Evolutionary conservation across 2,113 vertebrate genomes (phyloP).

Genomic region (Diadophis punctatus): DNA sequence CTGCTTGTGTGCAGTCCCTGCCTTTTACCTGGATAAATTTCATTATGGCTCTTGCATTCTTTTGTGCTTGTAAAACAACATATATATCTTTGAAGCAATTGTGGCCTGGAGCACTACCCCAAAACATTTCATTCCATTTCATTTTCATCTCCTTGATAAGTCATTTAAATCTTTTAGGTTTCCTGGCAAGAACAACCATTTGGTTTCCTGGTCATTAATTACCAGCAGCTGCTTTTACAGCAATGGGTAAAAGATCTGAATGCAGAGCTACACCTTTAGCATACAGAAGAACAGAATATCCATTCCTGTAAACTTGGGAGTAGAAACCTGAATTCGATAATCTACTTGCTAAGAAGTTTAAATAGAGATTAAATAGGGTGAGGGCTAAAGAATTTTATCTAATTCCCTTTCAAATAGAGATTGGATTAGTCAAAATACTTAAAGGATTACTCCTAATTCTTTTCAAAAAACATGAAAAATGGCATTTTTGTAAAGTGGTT

Average conservation of each 20-base stretch:
- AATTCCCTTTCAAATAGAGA: neutral
- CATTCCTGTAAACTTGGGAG: neutral
- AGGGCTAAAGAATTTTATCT: neutral
- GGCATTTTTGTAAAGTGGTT: neutral
- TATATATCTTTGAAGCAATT: neutral
- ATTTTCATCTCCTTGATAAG: neutral
- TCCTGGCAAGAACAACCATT: neutral
- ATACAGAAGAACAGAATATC: neutral
- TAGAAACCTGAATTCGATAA: neutral
- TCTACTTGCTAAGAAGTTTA: neutral
- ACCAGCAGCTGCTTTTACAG: neutral
- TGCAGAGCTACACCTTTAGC: neutral
- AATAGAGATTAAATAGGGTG: neutral
- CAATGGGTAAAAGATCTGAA: neutral
- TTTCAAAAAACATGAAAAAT: neutral
- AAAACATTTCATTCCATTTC: neutral
- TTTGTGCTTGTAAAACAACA: neutral
- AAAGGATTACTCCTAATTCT: neutral
- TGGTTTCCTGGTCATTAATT: neutral
- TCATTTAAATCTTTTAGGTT: neutral
- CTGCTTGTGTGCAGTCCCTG: neutral
- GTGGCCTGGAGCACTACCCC: neutral
- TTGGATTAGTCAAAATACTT: neutral
- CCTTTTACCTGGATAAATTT: neutral
- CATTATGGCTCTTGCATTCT: neutral